These are phyloP conservation scores for Tridacna crocea DNA, from an alignment of 2,888 invertebrate genomes.

Conservation along the genomic window DNA sequence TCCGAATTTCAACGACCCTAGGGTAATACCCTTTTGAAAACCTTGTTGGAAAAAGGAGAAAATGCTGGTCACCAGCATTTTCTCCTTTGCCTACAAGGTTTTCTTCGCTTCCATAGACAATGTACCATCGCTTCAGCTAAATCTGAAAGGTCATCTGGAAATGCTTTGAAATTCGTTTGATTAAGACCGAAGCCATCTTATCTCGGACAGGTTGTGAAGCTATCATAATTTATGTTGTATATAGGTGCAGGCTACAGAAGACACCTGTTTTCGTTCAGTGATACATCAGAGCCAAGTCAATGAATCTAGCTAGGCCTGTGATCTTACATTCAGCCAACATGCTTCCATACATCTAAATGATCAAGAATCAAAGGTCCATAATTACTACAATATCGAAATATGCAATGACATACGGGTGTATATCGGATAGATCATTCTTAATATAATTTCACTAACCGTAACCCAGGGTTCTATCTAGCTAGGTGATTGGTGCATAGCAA, in stretches of 20 bases:
- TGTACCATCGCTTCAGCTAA: too few relatives aligned
- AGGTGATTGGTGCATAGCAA: too few relatives aligned
- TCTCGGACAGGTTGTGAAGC: too few relatives aligned
- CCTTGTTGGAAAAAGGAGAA: neutral
- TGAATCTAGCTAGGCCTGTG: slow-evolving; percentile 1
- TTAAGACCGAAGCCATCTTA: too few relatives aligned
- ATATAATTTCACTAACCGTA: too few relatives aligned
- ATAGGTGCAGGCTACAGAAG: too few relatives aligned
- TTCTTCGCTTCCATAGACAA: neutral
- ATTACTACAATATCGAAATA: slow-evolving; percentile 15
- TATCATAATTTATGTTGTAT: too few relatives aligned
- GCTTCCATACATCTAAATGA: neutral
- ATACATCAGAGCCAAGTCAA: neutral
- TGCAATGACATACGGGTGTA: slow-evolving; percentile 14
- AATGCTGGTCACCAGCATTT: neutral
- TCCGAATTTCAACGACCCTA: too few relatives aligned
- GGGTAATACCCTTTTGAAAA: neutral
- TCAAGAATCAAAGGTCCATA: slow-evolving; percentile 6
- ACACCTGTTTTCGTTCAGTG: slow-evolving; percentile 16
- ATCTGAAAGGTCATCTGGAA: too few relatives aligned
- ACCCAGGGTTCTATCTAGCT: too few relatives aligned
- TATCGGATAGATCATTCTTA: neutral
- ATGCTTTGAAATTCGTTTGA: too few relatives aligned
- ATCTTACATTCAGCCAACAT: slow-evolving; percentile 16
- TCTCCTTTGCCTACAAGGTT: neutral